Conservation (phyloP, 1,140 invertebrate genomes). For the Trichoplusia ni region DNA sequence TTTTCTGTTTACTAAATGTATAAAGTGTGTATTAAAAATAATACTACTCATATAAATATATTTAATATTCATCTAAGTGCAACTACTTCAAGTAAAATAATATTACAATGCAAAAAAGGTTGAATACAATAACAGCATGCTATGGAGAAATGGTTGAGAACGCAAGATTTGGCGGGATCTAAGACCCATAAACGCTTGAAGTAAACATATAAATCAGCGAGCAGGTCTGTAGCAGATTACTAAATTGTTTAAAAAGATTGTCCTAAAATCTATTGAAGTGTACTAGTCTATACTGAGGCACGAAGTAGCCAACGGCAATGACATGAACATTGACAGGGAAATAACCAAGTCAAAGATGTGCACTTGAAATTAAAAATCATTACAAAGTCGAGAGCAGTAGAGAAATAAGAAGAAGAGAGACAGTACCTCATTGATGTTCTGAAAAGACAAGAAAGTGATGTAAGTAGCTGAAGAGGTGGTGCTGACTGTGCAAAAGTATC, state of each 20-base stretch:
- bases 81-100: background rate
- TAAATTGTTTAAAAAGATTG: constrained; percentile 6
- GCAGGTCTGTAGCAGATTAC: constrained; percentile 19
- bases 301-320: constrained; percentile 22
- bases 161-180: constrained; percentile 5
- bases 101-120: background rate
- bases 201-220: constrained; percentile 17
- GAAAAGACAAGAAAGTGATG: constrained; percentile 79
- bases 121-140: constrained; percentile 14
- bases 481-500: constrained; percentile 45
- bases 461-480: constrained; percentile 62
- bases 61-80: background rate
- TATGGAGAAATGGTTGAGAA: background rate
- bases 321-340: constrained; percentile 24
- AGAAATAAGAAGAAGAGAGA: constrained; percentile 64
- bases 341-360: constrained; percentile 57
- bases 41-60: too few species aligned
- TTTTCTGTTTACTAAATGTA: too few species aligned
- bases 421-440: constrained; percentile 80
- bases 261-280: constrained; percentile 28
- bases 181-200: constrained; percentile 18
- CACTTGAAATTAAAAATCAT: constrained; percentile 57
- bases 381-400: constrained; percentile 62
- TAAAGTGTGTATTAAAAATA: too few species aligned
- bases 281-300: constrained; percentile 30